Evolutionary conservation across 2,797 vertebrate species (phyloP).

Genomic region (Pampus argenteus): DNA sequence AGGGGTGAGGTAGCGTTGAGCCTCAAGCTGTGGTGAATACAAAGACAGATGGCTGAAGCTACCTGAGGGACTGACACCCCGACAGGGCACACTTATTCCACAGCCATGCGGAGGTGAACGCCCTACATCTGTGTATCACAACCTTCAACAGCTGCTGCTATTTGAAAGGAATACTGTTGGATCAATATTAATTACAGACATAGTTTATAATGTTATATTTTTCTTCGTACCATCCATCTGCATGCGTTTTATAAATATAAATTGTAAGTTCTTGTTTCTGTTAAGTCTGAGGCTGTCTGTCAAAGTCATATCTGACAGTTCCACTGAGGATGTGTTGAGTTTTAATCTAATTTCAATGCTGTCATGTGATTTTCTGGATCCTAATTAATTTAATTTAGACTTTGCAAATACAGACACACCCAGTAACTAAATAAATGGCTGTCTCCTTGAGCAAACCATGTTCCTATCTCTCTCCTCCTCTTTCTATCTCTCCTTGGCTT

Average conservation of each 20-base stretch:
- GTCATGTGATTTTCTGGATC: constrained; percentile 1
- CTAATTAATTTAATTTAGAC: background rate
- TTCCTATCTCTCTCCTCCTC: background rate
- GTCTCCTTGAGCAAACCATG: constrained; percentile 8
- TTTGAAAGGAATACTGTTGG: constrained; percentile 30
- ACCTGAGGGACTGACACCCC: constrained; percentile 49
- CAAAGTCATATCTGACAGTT: background rate
- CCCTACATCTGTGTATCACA: constrained; percentile 33
- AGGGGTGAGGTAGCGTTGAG: constrained; percentile 3
- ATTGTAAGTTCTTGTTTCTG: background rate
- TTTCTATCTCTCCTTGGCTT: background rate
- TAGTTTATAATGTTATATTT: background rate
- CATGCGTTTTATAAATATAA: background rate
- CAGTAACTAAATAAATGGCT: constrained; percentile 24
- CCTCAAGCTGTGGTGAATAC: constrained; percentile 36
- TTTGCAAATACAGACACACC: constrained; percentile 19
- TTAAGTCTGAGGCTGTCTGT: background rate
- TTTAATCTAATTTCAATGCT: constrained; percentile 1
- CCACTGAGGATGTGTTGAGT: background rate
- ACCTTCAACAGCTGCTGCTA: constrained; percentile 52
- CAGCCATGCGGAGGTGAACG: constrained; percentile 38
- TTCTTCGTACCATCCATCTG: background rate
- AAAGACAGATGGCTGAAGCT: constrained; percentile 58
- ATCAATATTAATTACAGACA: constrained; percentile 35
- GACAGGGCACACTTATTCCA: constrained; percentile 13